Evolutionary conservation across 2,113 vertebrate genomes (phyloP), one percentile per base, ranked within the genome.

Genomic region (Ameiurus melas): DNA sequence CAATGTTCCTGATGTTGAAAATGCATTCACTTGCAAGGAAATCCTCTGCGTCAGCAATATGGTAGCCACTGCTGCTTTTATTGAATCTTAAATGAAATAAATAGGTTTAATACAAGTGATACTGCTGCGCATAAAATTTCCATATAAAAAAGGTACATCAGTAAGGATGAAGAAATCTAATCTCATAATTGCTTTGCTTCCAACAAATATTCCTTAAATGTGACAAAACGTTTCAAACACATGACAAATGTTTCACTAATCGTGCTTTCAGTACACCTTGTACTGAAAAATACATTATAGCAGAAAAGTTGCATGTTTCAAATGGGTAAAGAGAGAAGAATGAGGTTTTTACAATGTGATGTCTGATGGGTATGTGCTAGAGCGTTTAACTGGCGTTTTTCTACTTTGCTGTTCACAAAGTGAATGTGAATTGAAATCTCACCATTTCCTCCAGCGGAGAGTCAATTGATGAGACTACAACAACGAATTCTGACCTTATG

Each of bases 371-470:
- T 10, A 22, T 84, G n/a, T 87, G 73, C 77, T 62, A 84, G 84
- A 86, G 85, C 62, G 73, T 85, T 87, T 8, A 22, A 55, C 88
- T 89, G 89, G n/a, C 86, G 83, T 30, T 87, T 92, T 90, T 92
- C 90, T 92, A 90, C 87, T 88, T 47, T 85, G 79, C 88, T 89
- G 58, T 85, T 88, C 85, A 88, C 88, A 88, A 91, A 92, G 88
- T 92, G 91, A 91, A 90, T 86, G 71, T 88, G 86, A 87, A 84
- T 85, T 66, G 77, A 58, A 91, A 93, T 93, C 92, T 94, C 6
- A 57, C n/a, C n/a, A 2, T 94, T 87, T 93, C 93, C 89, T 88
- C 91, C 57, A 53, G 14, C 30, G 27, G 58, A 51, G 58, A 47
- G 81, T 16, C 8, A 80, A 33, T 47, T 3, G 22, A 47, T 77